These are phyloP conservation scores for Propsilocerus akamusi DNA, from an alignment of 1,140 invertebrate genomes.

Conservation along the genomic window DNA sequence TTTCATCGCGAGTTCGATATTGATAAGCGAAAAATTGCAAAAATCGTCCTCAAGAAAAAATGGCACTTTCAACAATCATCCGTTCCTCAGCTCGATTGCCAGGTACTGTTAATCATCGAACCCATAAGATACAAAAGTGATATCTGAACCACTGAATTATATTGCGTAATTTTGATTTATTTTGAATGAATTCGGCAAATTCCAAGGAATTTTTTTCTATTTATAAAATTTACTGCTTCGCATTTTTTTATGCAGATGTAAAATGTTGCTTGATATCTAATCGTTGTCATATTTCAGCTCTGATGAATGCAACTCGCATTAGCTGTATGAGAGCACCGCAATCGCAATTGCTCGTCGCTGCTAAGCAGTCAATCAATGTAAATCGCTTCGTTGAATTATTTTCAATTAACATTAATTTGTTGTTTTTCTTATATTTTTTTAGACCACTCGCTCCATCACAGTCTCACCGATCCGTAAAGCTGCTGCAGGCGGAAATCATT, in stretches of 20 bases:
- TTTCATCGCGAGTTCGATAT: too few species aligned
- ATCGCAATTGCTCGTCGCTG: neutral
- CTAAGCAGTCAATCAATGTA: neutral
- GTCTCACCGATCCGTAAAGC: slow-evolving; percentile 16
- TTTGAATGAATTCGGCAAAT: too few species aligned
- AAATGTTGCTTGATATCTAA: neutral
- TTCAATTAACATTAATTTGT: neutral
- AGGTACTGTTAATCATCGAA: neutral
- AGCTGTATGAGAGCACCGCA: neutral
- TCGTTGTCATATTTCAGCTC: neutral
- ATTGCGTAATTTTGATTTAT: neutral
- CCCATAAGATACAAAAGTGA: neutral
- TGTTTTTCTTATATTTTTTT: neutral
- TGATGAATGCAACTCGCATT: neutral
- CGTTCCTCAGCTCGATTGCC: neutral
- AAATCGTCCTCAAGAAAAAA: too few species aligned
- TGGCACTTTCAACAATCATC: neutral
- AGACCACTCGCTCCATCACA: slow-evolving; percentile 11
- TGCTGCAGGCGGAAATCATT: slow-evolving; percentile 27
- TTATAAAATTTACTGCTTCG: neutral
- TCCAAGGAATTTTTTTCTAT: too few species aligned
- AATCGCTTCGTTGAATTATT: too few species aligned
- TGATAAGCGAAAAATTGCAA: too few species aligned
- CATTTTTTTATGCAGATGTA: neutral
- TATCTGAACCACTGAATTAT: neutral